Base-by-base conservation (phyloP, 2,797 vertebrate species). In the Sebastes variabilis region DNA sequence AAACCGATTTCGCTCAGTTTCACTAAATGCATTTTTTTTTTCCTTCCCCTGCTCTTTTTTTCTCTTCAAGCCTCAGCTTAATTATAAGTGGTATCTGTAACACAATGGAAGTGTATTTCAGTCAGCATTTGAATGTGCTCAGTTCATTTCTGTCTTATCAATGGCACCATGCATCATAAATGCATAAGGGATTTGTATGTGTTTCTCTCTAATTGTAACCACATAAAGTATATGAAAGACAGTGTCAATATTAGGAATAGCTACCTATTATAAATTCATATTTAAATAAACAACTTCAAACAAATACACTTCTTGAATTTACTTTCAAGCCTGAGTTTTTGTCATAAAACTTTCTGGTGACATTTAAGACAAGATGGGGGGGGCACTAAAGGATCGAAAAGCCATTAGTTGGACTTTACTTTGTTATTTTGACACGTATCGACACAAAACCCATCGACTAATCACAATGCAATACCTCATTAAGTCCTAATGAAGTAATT, bases 401-500 rank as follows among this genome's bases (percentile, higher is more conserved):
- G 93, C 92, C 92, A 96, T 96, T 96, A 94, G 93, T 94, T 90
- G 89, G 87, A 92, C 93, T 94, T 93, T 91, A 93, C 94, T 94
- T 94, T 96, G 93, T 95, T 96, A 95, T 95, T 95, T 93, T 94
- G 92, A 91, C 92, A 88, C 87, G 88, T 95, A 96, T 96, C 73
- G 95, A 96, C 95, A 93, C 79, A 77, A 94, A 92, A 94, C 86
- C 89, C 93, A 95, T 96, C 89, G 93, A 95, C 93, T 93, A 95
- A 96, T 95, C 94, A 94, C 94, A 94, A 96, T 94, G 95, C 95
- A 92, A 94, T 94, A 95, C 89, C 92, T 95, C 94, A 95, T 96
- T 96, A 95, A 93, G 94, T 94, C 92, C 92, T 95, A 93, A 96
- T 94, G 94, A 94, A 95, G 92, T 94, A 95, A 95, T 94, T 95